Evolutionary conservation across 2,888 invertebrate species (phyloP), one percentile per base, ranked within the genome.

Genomic region (Melolontha melolontha): DNA sequence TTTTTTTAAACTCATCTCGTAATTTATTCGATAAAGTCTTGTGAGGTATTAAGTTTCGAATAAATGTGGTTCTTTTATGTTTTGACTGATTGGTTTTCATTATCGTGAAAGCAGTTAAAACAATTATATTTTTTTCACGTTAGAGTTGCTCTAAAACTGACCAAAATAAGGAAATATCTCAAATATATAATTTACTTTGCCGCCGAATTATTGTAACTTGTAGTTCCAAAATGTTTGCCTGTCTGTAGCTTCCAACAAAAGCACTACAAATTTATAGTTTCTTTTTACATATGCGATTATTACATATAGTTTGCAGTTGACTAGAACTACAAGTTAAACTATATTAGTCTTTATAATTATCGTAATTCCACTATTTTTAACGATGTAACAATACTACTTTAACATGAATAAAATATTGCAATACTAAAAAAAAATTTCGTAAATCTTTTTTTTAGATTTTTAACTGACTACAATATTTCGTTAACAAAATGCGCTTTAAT

Each of bases 21-120:
- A 69, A 69, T 66, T 70, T 71, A 70, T 65, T 63, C 65, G 67
- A 57, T 44, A 68, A 69, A 70, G 70, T 68, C 54, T 64, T 72
- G 67, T 68, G 70, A 72, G 68, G 72, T 72, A 72, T 71, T 72
- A 72, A 68, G 68, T 70, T 71, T 70, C 47, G 59, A 62, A 62
- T 62, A 62, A 62, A 62, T 54, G 44, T 54, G 52, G 52, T 52
- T 44, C 42, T 65, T 54, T 52, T 65, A 65, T 40, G 64, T 52
- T 65, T 41, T 54, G 54, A 54, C 40, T 17, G 16, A 54, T 39
- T 54, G 34, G 16, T 40, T 16, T 54, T 40, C 40, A 40, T 54
- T 39, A 11, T 14, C 7, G 39, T 12, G 40, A 16, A 8, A 16
- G 17, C 40, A 17, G 10, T 40, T 40, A 17, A n/a, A 17, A 54